Evolutionary conservation across 2,888 invertebrate genomes (phyloP).

Genomic region (Coelogynopora nodosa): DNA sequence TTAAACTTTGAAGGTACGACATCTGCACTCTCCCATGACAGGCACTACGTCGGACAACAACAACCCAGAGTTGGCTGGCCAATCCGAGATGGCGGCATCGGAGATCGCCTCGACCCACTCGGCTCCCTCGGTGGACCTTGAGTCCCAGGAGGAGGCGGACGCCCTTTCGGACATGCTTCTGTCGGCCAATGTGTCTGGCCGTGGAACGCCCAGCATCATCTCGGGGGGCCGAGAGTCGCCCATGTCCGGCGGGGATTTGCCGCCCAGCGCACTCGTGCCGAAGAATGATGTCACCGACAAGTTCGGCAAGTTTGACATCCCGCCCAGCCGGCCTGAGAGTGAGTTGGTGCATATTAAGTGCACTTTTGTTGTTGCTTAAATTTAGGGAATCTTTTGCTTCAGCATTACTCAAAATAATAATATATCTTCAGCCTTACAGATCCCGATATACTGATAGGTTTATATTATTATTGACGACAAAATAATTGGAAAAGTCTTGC

Average conservation of each 20-base stretch:
- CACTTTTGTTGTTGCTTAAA: too few relatives aligned
- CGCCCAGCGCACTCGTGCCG: not conserved
- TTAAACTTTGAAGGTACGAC: too few relatives aligned
- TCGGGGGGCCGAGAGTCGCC: conserved; percentile 40
- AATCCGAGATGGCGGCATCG: conserved; percentile 7
- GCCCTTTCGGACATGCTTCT: not conserved
- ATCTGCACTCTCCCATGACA: not conserved
- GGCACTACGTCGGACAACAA: not conserved
- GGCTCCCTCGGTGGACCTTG: conserved; percentile 35
- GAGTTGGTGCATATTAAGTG: too few relatives aligned
- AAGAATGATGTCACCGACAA: conserved; percentile 41
- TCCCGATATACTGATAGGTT: too few relatives aligned
- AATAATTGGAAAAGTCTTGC: too few relatives aligned
- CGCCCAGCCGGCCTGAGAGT: too few relatives aligned
- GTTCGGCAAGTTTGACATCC: conserved; percentile 41
- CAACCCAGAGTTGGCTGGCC: not conserved
- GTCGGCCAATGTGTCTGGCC: conserved; percentile 39
- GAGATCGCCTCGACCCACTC: conserved; percentile 40
- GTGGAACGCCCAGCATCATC: conserved; percentile 37
- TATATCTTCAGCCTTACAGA: too few relatives aligned
- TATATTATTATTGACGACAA: too few relatives aligned
- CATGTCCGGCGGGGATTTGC: conserved; percentile 26
- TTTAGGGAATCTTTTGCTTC: too few relatives aligned
- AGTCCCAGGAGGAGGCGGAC: conserved; percentile 37
- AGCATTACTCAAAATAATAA: too few relatives aligned